Base-by-base conservation (phyloP, 2,888 invertebrate species). In the Scaeva pyrastri region DNA sequence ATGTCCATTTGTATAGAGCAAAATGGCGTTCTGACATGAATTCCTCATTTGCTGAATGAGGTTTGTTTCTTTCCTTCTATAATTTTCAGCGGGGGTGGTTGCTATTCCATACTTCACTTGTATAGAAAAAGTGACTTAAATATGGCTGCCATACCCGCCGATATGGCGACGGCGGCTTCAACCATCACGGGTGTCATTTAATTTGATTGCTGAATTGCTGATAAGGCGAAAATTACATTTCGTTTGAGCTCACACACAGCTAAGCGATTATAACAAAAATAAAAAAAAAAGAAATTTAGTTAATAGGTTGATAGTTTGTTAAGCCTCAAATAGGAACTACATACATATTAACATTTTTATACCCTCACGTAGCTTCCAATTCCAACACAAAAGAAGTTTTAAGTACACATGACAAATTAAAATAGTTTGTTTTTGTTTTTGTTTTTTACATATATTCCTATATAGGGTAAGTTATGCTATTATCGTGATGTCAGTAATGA, bases 391-490 rank as follows among this genome's bases (percentile, higher is more conserved):
- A 31, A 41, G 62, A 36, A 68, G 60, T 66, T 66, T 81, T 81
- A 85, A 81, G 81, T 85, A 81, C 85, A 85, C 85, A 85, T 85
- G 85, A 76, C 73, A 85, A 85, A 85, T 85, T 85, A 72, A 80
- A 77, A 77, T 85, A 77, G 62, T 74, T 78, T 62, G 43, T 58
- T 12, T 19, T 10, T 70, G 45, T 74, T 74, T 26, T n/a, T 31
- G 16, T 48, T 2, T 4, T 58, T 10, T 48, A 10, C 39, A 10
- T 39, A 39, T 12, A 16, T 23, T 26, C 0, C 12, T 45, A 6
- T 48, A 2, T 16, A 16, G 16, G 72, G 52, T 72, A 50, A 55
- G 56, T 43, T 39, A 36, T 75, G 2, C 5, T 31, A 31, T 31
- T 31, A 31, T 81, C 85, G 85, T 85, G 85, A 81, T 76, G 31